These are phyloP conservation scores for Steromphala cineraria DNA, from an alignment of 2,888 invertebrate genomes.

Conservation along the genomic window DNA sequence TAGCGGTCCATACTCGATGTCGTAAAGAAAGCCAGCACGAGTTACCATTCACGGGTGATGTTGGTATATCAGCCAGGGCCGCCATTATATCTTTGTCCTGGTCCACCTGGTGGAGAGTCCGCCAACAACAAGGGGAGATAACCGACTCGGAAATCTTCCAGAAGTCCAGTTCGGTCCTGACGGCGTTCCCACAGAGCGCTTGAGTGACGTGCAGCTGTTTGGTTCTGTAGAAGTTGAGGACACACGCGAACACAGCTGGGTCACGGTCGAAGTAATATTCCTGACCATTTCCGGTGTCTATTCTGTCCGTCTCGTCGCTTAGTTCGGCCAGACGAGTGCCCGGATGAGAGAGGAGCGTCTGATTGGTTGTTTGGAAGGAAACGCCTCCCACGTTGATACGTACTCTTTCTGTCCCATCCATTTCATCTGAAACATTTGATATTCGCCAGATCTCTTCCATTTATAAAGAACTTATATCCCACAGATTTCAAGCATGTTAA, in stretches of 20 bases:
- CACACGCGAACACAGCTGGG: conserved; percentile 42
- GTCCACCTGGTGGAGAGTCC: conserved; percentile 3
- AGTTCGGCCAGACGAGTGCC: background rate
- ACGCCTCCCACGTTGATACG: background rate
- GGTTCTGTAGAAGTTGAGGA: conserved; percentile 45
- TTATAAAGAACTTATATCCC: too few species aligned
- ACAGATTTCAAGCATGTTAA: too few species aligned
- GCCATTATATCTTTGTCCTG: background rate
- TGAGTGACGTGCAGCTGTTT: conserved; percentile 48
- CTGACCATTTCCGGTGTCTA: too few species aligned
- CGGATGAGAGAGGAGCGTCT: background rate
- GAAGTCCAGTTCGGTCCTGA: conserved; percentile 42
- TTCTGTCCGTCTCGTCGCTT: background rate
- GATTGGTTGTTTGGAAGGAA: background rate
- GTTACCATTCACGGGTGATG: too few species aligned
- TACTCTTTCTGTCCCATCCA: background rate
- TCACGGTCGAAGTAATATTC: conserved; percentile 50
- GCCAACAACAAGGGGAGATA: conserved; percentile 2
- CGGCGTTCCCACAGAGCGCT: conserved; percentile 44
- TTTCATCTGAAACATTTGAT: background rate
- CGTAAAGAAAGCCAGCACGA: background rate
- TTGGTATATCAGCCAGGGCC: background rate
- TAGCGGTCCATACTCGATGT: background rate
- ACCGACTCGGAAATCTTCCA: conserved; percentile 35
- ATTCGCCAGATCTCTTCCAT: too few species aligned